Base-by-base conservation (phyloP, 2,888 invertebrate genomes). In the Ochropleura plecta region DNA sequence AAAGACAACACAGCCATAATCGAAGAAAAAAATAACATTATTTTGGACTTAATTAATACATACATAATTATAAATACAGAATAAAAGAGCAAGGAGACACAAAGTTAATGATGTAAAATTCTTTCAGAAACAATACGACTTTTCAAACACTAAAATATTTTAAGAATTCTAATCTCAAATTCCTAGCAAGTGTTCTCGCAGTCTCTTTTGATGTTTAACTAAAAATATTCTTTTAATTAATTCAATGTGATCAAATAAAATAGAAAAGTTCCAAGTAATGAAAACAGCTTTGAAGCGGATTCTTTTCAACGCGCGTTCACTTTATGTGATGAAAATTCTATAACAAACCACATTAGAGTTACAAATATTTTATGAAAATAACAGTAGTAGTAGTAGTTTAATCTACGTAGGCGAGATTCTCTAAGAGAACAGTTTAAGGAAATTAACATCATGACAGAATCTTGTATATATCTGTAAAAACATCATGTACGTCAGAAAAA, bases 211-310 rank as follows among this genome's bases (percentile, higher is more conserved):
- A 73, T 46, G 62, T 81, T 46, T 53, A 59, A 66, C 66, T 69
- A 55, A 81, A 79, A 79, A 72, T 69, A 73, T 55, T 30, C 14
- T 64, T 84, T 70, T 76, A 79, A 85, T 84, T 74, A 82, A 82
- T 70, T 79, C 55, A 10, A 72, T 51, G 42, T 51, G 66, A 67
- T 68, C 16, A 64, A 70, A 70, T 74, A 70, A 72, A 82, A 73
- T 70, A 48, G 49, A 63, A n/a, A 46, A 72, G 78, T 71, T 78
- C 74, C 73, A 84, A 83, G 81, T 64, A 67, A 79, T 72, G 46
- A 67, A 82, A 76, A 70, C 62, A n/a, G 57, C 65, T 71, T 63
- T 67, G 18, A 40, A 48, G 8, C 20, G 18, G 48, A 16, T 8
- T 67, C 44, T 60, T 70, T 71, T 78, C 48, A 64, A 40, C 49